Conservation (phyloP, 1,140 invertebrate genomes). For the Trichoplusia ni region DNA sequence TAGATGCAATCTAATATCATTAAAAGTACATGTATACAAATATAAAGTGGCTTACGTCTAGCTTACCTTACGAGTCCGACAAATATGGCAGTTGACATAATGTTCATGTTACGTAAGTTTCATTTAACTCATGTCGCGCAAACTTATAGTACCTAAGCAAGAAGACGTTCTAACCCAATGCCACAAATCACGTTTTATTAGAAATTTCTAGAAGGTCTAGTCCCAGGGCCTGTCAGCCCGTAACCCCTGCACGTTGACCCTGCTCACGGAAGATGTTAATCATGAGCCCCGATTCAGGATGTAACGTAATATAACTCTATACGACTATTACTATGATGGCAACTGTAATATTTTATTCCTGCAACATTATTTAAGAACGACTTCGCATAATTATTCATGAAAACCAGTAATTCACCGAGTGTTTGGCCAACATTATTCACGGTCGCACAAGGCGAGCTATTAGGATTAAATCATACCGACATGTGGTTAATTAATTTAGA, state of each 20-base stretch:
- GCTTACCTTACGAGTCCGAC: no score
- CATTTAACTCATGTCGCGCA: conserved; percentile 18
- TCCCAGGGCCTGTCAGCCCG: conserved; percentile 34
- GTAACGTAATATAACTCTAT: conserved; percentile 32
- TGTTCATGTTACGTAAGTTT: conserved; percentile 3
- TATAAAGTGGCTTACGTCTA: no score
- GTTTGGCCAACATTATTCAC: conserved; percentile 16
- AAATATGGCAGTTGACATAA: no score
- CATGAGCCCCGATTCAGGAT: conserved; percentile 32
- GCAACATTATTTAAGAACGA: background rate
- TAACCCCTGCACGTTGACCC: conserved; percentile 68
- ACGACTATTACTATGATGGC: conserved; percentile 22
- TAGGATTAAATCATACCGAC: background rate
- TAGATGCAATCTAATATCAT: background rate
- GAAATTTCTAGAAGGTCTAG: conserved; percentile 26
- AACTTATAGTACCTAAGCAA: conserved; percentile 11
- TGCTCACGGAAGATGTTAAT: conserved; percentile 71
- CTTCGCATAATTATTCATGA: conserved; percentile 13
- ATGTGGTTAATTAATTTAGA: conserved; percentile 4
- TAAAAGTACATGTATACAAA: background rate
- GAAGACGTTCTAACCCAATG: background rate
- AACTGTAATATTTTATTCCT: conserved; percentile 15
- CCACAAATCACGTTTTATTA: conserved; percentile 17
- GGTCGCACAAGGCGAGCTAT: background rate
- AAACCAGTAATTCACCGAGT: conserved; percentile 13